Evolutionary conservation across 2,113 vertebrate species (phyloP).

Genomic region (Falcunculus frontatus): DNA sequence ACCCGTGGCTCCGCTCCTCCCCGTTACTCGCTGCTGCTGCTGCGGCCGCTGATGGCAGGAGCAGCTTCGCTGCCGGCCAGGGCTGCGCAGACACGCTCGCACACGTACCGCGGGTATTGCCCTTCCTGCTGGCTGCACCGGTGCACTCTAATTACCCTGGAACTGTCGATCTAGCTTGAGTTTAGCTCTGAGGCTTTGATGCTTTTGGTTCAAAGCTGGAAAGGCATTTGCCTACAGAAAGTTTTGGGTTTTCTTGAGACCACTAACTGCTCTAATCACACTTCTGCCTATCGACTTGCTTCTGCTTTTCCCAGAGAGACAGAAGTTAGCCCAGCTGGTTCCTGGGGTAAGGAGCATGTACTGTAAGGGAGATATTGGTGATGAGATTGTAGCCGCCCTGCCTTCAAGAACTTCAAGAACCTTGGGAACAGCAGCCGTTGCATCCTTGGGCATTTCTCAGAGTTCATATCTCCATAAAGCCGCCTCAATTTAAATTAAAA

Average conservation of each 20-base stretch:
- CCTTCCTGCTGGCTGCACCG: accelerated
- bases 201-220: neutral
- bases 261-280: neutral
- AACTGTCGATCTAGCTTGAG: accelerated
- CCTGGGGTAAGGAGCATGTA: accelerated
- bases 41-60: accelerated
- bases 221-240: neutral
- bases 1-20: neutral
- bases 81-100: accelerated
- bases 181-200: neutral
- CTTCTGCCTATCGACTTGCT: neutral
- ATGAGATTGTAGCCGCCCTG: neutral
- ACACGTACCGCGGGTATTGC: accelerated
- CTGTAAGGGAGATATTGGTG: accelerated
- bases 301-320: neutral
- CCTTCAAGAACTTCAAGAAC: neutral
- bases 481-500: neutral
- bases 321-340: accelerated
- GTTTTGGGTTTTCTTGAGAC: neutral
- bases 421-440: accelerated
- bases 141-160: accelerated
- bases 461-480: neutral
- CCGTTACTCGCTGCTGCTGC: accelerated
- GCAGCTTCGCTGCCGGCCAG: accelerated
- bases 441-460: neutral